These are phyloP conservation scores for Rhinoraja longicauda DNA, from an alignment of 2,797 vertebrate genomes.

Conservation along the genomic window DNA sequence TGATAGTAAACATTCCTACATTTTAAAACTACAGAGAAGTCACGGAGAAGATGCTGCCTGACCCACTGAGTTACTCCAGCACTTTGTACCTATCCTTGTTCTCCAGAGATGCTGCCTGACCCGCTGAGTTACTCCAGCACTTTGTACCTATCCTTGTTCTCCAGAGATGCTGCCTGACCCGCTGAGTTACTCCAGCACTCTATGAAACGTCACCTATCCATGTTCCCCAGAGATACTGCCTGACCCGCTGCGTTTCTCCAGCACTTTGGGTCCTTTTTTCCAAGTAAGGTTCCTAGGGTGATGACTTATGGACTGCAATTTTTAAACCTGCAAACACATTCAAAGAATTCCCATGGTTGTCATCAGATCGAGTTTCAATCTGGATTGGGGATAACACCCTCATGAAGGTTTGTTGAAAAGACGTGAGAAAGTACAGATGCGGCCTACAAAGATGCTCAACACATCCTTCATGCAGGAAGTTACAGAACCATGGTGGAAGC, in stretches of 20 bases:
- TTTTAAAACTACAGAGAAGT: not conserved
- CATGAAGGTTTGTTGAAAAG: not conserved
- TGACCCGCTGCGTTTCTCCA: too few species aligned
- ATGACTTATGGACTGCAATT: conserved; percentile 24
- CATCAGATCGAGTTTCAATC: conserved; percentile 19
- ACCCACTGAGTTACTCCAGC: too few species aligned
- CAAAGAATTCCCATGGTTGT: not conserved
- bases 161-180: too few species aligned
- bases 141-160: too few species aligned
- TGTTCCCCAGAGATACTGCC: too few species aligned
- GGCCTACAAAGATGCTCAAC: not conserved
- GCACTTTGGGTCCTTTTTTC: too few species aligned
- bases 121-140: too few species aligned
- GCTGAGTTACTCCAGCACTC: too few species aligned
- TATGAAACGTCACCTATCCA: too few species aligned
- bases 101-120: too few species aligned
- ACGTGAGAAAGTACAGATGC: not conserved
- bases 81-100: too few species aligned
- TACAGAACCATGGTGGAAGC: not conserved
- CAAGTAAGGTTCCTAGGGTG: not conserved
- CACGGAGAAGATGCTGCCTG: too few species aligned
- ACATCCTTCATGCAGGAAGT: not conserved
- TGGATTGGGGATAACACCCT: not conserved
- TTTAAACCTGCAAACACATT: not conserved
- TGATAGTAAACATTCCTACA: not conserved